Evolutionary conservation across 1,140 invertebrate species (phyloP), one percentile per base, ranked within the genome.

Genomic region (Drosophila sproati): DNA sequence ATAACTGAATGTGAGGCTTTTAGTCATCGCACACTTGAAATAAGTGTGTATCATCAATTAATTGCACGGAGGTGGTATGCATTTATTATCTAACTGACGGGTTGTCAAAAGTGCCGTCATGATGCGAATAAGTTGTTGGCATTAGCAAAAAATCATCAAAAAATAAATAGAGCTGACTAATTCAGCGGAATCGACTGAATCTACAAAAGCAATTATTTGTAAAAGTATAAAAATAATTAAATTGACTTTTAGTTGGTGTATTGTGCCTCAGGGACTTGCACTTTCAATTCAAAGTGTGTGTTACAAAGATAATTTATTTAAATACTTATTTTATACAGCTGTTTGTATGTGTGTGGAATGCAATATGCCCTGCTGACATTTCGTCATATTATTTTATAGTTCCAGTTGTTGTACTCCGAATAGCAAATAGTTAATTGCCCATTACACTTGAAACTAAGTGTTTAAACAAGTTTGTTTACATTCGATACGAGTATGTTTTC

Each of bases 41-140:
- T 50, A 81, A 68, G 72, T 85, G 82, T 85, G 20, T 82, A 85
- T 85, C 81, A 75, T 74, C 77, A 86, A 85, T 85, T 86, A 85
- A 85, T 81, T 85, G 67, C 64, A 52, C 45, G n/a, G 10, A 37
- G 60, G 43, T 56, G 54, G 12, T 64, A 66, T 45, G 57, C 61
- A 76, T 64, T 51, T 71, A 39, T 75, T 56, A 73, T 41, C 67
- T 50, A 54, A 43, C 55, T 47, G 63, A 52, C 54, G 54, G 57
- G 56, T 12, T 66, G 70, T 52, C 67, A 47, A 61, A 71, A 50
- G 50, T 20, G 45, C 45, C 31, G 59, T 67, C 54, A 67, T 48
- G 20, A 29, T 29, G 31, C 7, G 41, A 55, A 34, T 12, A 41
- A n/a, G 7, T n/a, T 20, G 12, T 51, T 73, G 47, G 57, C 47